Percentiles rank a stretch among this genome's conserved stretches.
Conservation (phyloP, 2,797 vertebrate genomes). For the Rhodeus uyekii region DNA sequence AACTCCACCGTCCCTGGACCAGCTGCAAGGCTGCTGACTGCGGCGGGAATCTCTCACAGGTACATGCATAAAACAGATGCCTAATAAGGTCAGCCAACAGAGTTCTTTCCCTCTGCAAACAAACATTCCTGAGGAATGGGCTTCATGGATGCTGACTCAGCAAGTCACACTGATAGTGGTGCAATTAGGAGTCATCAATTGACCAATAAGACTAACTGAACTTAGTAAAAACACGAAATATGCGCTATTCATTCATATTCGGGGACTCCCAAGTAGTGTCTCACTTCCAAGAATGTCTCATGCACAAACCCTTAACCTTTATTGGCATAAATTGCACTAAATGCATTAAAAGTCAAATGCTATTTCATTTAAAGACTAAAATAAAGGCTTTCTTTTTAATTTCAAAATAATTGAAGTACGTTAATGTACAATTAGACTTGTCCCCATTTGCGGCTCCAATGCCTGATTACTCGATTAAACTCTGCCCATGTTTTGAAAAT, state of each 20-base stretch:
- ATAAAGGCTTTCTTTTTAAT: not conserved
- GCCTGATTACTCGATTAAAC: too few species aligned
- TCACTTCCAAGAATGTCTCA: not conserved
- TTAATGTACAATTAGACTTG: too few species aligned
- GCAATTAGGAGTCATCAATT: slow-evolving; percentile 6
- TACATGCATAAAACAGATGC: slow-evolving; percentile 69
- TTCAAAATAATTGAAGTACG: not conserved
- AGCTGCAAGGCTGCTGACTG: slow-evolving; percentile 61
- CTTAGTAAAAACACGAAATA: not conserved
- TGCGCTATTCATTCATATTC: not conserved
- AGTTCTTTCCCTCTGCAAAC: slow-evolving; percentile 62
- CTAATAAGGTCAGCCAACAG: slow-evolving; percentile 73
- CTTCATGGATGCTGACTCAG: slow-evolving; percentile 43
- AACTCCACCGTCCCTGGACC: slow-evolving; percentile 60
- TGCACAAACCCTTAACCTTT: not conserved
- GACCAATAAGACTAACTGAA: not conserved
- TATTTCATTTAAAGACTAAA: not conserved
- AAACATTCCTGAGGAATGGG: slow-evolving; percentile 57
- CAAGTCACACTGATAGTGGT: not conserved
- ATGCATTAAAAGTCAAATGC: not conserved
- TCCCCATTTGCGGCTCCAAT: too few species aligned
- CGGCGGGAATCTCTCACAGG: slow-evolving; percentile 39
- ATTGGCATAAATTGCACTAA: too few species aligned
- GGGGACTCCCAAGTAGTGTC: not conserved
- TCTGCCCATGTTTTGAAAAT: not conserved